Conservation (phyloP, 2,888 invertebrate genomes). For the Ceraclea dissimilis region DNA sequence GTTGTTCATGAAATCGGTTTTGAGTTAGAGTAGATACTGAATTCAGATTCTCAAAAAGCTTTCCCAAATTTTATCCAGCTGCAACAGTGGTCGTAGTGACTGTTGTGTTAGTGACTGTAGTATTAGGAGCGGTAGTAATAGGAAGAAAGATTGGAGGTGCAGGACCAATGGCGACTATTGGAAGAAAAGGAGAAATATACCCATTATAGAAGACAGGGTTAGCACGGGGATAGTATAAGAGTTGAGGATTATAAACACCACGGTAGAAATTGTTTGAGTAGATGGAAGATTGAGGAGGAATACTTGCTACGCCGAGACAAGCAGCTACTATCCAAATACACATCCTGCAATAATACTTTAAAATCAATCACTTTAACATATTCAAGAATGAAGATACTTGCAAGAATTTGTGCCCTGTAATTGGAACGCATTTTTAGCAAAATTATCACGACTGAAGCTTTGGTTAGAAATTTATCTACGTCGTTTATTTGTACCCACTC, state of each 20-base stretch:
- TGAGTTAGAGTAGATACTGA: too few species aligned
- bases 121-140: slow-evolving; percentile 19
- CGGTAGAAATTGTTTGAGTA: background rate
- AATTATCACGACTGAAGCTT: too few species aligned
- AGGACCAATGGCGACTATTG: slow-evolving; percentile 34
- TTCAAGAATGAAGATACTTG: background rate
- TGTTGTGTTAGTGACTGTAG: slow-evolving; percentile 29
- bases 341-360: slow-evolving; percentile 32
- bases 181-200: background rate
- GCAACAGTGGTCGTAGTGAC: slow-evolving; percentile 16
- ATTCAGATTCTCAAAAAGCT: too few species aligned
- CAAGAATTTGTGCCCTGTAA: background rate
- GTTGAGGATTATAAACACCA: background rate
- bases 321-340: slow-evolving; percentile 47
- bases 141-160: slow-evolving; percentile 40
- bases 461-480: too few species aligned
- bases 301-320: slow-evolving; percentile 41
- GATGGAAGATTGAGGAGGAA: slow-evolving; percentile 34
- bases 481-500: too few species aligned
- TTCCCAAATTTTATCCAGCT: background rate
- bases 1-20: too few species aligned
- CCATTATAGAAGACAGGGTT: background rate
- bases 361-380: too few species aligned
- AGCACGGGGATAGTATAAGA: background rate
- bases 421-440: background rate